phyloP scores from a whole-genome alignment of 2,888 invertebrate species.

The Mamestra brassicae region DNA sequence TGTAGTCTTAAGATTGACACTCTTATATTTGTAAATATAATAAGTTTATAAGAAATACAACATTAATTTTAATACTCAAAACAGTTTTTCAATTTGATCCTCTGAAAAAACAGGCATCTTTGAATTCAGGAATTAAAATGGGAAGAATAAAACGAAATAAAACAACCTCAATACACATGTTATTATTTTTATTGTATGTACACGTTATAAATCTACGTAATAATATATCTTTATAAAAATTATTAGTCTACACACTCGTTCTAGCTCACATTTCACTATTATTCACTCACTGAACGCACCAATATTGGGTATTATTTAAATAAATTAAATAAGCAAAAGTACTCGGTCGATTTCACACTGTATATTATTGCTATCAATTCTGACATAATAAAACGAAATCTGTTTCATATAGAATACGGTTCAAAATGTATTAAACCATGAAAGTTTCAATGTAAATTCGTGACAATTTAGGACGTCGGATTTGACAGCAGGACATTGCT shows the following conservation, averaged over 20 bases:
- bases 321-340: background rate
- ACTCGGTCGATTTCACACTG: background rate
- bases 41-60: slow-evolving; percentile 43
- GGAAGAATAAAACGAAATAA: slow-evolving; percentile 58
- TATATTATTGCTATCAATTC: background rate
- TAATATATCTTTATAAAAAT: slow-evolving; percentile 79
- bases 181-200: slow-evolving; percentile 82
- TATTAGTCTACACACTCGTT: slow-evolving; percentile 68
- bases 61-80: background rate
- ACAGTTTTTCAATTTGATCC: slow-evolving; percentile 7
- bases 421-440: background rate
- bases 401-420: fast-evolving
- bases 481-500: too few relatives aligned
- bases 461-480: too few relatives aligned
- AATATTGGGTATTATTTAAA: slow-evolving; percentile 22
- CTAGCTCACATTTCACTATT: slow-evolving; percentile 58
- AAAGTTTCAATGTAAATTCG: background rate
- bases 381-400: background rate
- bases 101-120: background rate
- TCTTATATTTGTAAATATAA: slow-evolving; percentile 43
- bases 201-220: slow-evolving; percentile 77
- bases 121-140: background rate
- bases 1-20: slow-evolving; percentile 18
- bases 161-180: slow-evolving; percentile 74
- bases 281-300: slow-evolving; percentile 28